Evolutionary conservation across 2,113 vertebrate genomes (phyloP), one percentile per base, ranked within the genome.

Genomic region (Pseudopodoces humilis): DNA sequence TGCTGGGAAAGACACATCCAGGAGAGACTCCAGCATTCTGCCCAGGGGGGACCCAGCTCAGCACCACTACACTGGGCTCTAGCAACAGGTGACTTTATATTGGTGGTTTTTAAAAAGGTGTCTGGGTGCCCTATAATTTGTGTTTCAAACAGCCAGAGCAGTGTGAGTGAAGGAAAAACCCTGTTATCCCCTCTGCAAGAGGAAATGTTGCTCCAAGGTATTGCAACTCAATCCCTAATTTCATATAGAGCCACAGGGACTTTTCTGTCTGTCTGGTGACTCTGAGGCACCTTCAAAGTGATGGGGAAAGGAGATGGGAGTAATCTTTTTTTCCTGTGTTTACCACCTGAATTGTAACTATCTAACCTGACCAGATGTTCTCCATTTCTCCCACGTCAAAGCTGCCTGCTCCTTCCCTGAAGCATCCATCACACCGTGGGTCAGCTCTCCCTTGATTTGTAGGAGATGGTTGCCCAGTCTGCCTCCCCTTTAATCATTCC

Each of bases 401-500:
- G 72, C 69, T 1, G 25, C 44, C 69, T n/a, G 62, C 81, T 91
- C 68, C 60, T 75, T 81, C 65, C 88, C 68, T 75, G n/a, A 33
- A 82, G 46, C 93, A 96, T 96, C 92, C 86, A 92, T 97, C 94
- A 96, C 60, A 33, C 69, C 2, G 0, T 72, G 76, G 95, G 68
- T 90, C 86, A 86, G 7, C n/a, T 76, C 53, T 88, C 67, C 64
- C 88, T 76, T 94, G 86, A 96, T 94, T 92, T 88, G 93, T 53
- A 86, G 86, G 76, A 78, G 93, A 52, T 30, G 83, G 68, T 56
- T 95, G 83, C 85, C 56, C 43, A 50, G 60, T 10, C 71, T 95
- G 33, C 83, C 83, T 93, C 69, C 71, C 55, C 43, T 93, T 91
- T 95, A 86, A 96, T 96, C 95, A 85, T 91, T 44, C 33, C 70